phyloP scores from a whole-genome alignment of 64 coral and sea anemone species.

The Anthopleura sola region DNA sequence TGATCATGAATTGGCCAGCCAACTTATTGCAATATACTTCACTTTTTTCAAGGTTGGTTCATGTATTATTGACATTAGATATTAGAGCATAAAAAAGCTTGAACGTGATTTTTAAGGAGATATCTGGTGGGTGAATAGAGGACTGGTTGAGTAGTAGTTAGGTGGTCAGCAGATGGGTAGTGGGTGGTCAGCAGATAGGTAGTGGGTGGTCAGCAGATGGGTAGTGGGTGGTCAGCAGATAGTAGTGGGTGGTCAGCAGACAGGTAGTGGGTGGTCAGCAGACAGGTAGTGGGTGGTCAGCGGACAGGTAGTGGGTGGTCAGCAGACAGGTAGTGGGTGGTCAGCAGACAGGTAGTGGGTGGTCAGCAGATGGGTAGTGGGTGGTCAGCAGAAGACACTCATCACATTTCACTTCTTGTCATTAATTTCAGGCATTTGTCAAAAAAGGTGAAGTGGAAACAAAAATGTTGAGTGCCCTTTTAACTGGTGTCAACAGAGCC shows the following conservation, averaged over 20 bases:
- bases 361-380: neutral
- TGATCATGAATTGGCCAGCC: slow-evolving; percentile 77
- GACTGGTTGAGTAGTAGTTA: too few species aligned
- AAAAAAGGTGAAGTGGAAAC: slow-evolving; percentile 81
- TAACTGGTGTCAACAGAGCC: slow-evolving; percentile 87
- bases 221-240: neutral
- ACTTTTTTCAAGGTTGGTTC: slow-evolving; percentile 86
- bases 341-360: neutral
- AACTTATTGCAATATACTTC: slow-evolving; percentile 93
- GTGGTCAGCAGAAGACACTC: neutral
- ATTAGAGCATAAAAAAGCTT: too few species aligned
- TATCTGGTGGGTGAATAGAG: too few species aligned
- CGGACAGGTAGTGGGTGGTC: neutral
- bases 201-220: neutral
- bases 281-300: neutral
- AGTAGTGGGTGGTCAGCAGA: neutral
- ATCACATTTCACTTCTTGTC: neutral
- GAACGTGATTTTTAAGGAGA: too few species aligned
- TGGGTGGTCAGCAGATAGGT: neutral
- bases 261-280: neutral
- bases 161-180: neutral
- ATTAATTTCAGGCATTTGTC: slow-evolving; percentile 64
- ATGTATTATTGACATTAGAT: neutral
- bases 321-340: neutral
- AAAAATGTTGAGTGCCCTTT: slow-evolving; percentile 92